These are phyloP conservation scores for Microcebus jonahi DNA, from an alignment of 2,113 vertebrate genomes.

Conservation along the genomic window DNA sequence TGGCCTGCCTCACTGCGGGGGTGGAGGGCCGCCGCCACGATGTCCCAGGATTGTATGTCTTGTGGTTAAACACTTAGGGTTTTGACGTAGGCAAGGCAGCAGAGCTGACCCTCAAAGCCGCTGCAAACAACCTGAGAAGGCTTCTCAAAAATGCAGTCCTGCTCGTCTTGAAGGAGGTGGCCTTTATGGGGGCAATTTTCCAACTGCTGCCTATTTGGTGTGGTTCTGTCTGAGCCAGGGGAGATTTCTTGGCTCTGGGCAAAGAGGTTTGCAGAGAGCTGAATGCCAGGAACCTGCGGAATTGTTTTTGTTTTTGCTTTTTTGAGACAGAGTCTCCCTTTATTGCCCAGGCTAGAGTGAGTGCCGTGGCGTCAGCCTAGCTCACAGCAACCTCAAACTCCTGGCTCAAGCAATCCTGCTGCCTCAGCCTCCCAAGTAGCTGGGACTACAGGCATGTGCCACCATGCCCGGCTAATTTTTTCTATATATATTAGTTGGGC, in stretches of 20 bases:
- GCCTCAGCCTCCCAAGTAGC: no score
- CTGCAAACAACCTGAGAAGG: constrained; percentile 64
- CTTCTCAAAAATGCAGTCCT: constrained; percentile 51
- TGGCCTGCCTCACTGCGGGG: constrained; percentile 51
- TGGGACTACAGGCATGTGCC: no score
- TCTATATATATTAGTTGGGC: no score
- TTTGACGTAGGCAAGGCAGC: constrained; percentile 71
- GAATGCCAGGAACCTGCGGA: constrained; percentile 30
- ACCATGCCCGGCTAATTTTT: no score
- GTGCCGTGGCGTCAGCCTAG: no score
- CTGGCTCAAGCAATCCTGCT: no score
- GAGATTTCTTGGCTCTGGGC: constrained; percentile 59
- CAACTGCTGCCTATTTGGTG: constrained; percentile 68
- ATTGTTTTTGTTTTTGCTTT: neutral
- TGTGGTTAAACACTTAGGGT: constrained; percentile 81
- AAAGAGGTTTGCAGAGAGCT: constrained; percentile 33
- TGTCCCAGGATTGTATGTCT: constrained; percentile 78
- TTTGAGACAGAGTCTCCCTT: no score
- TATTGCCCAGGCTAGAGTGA: no score
- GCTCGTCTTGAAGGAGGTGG: neutral
- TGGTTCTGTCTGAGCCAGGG: constrained; percentile 46
- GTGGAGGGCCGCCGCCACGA: constrained; percentile 57
- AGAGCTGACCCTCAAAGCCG: constrained; percentile 36
- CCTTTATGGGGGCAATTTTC: constrained; percentile 63
- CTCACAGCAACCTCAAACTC: no score